Evolutionary conservation across 2,888 invertebrate species (phyloP).

Genomic region (Euclidia mi): DNA sequence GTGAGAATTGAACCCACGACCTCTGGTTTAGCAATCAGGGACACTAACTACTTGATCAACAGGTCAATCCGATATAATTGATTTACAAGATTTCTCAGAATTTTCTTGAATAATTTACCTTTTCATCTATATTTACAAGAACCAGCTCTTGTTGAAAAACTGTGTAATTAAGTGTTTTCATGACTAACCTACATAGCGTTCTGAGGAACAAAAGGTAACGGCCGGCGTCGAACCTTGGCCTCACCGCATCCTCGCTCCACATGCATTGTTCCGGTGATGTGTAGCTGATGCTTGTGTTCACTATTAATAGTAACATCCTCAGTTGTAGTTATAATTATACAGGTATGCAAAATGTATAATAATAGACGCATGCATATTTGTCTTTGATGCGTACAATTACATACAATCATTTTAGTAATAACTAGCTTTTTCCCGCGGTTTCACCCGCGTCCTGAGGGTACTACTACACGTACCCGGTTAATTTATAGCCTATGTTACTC

Average conservation of each 20-base stretch:
- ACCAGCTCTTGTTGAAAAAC: conserved; percentile 25
- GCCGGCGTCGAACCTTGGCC: conserved; percentile 82
- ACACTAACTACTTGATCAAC: no score
- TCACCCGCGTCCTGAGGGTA: no score
- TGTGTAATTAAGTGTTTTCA: conserved; percentile 43
- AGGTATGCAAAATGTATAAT: neutral
- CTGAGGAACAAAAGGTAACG: conserved; percentile 78
- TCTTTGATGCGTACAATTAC: no score
- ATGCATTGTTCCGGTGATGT: conserved; percentile 68
- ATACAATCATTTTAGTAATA: no score
- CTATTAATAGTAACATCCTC: conserved; percentile 10
- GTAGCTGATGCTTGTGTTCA: conserved; percentile 14
- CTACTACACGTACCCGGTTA: no score
- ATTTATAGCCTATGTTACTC: no score
- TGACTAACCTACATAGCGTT: conserved; percentile 56
- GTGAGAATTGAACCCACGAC: no score
- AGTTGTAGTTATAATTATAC: conserved; percentile 7
- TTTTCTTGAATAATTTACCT: neutral
- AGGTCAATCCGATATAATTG: no score
- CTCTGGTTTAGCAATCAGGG: no score
- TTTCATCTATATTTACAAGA: neutral
- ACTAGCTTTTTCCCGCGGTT: no score
- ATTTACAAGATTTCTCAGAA: no score
- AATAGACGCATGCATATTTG: no score
- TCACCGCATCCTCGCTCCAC: conserved; percentile 87